phyloP scores from a whole-genome alignment of 2,113 vertebrate genomes.

The Panthera leo region DNA sequence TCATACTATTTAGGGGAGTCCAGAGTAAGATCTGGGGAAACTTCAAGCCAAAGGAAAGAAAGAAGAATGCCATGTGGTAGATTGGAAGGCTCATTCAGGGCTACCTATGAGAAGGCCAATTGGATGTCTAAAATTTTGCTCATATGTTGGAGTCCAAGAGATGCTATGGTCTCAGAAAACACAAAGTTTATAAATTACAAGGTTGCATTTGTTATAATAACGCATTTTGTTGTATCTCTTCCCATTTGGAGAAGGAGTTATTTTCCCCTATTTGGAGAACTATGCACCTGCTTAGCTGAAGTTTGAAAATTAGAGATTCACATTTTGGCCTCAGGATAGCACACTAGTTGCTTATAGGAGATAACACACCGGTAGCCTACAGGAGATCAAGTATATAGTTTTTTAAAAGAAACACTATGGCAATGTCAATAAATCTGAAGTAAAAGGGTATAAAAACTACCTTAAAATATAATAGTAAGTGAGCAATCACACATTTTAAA shows the following conservation, averaged over 20 bases:
- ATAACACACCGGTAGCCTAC: not conserved
- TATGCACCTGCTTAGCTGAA: not conserved
- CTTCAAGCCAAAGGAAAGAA: not conserved
- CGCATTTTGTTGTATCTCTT: not conserved
- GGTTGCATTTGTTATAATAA: not conserved
- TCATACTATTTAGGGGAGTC: not conserved
- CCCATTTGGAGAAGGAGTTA: not conserved
- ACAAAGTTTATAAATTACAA: not conserved
- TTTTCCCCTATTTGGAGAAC: not conserved
- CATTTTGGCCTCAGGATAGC: not conserved
- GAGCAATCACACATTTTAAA: not conserved
- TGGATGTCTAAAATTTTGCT: not conserved
- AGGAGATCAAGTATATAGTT: not conserved
- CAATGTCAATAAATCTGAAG: not conserved
- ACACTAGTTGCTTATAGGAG: not conserved
- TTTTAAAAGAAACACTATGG: not conserved
- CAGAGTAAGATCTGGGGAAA: not conserved
- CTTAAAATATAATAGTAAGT: not conserved
- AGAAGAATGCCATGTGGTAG: not conserved
- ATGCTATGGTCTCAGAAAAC: not conserved
- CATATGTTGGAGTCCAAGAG: not conserved
- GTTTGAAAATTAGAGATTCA: constrained; percentile 5
- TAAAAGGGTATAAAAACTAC: not conserved
- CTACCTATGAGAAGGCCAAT: not conserved
- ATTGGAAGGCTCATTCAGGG: not conserved